Base-by-base conservation (phyloP, 2,113 vertebrate genomes). In the Panthera tigris region DNA sequence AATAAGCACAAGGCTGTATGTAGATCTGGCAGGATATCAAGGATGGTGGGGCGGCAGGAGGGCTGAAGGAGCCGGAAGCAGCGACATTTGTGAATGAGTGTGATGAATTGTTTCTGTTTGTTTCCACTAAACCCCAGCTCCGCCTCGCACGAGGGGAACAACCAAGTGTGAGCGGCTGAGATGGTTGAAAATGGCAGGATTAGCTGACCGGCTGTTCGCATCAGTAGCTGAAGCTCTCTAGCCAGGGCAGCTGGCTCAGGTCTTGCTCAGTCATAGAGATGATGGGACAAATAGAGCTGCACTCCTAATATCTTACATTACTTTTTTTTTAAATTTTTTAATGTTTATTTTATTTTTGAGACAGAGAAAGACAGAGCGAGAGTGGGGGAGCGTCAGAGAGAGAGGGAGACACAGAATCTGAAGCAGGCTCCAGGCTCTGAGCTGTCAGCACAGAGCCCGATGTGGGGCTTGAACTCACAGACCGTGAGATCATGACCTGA, bases 51-150 rank as follows among this genome's bases (percentile, higher is more conserved):
- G 80, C 73, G 36, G 10, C 36, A 45, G 7, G 0, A 18, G 19
- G 86, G 85, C 79, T 1, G 79, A 74, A 91, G 74, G 87, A 95
- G 73, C 0, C 73, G 1, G 79, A 79, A 91, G 79, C 83, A 95
- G 73, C 0, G 3, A 61, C 25, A 23, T 88, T 93, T 91, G 80
- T 92, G 91, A 95, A 91, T 94, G 93, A 93, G 48, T n/a, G 39
- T 78, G 82, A 97, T 66, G 89, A 55, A 86, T n/a, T 71, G 57
- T 85, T 68, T 97, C 92, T 95, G 84, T 96, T 89, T 91, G 84
- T 92, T 96, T 94, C 63, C 15, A 88, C 50, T 14, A 18, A 78
- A 91, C 48, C 88, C 92, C 88, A 78, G 87, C 94, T 89, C 84
- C 3, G 0, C 85, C 36, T 94, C 76, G 12, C 41, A 39, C n/a